These are phyloP conservation scores for Phodopus roborovskii DNA, from an alignment of 2,113 vertebrate species.

Conservation along the genomic window DNA sequence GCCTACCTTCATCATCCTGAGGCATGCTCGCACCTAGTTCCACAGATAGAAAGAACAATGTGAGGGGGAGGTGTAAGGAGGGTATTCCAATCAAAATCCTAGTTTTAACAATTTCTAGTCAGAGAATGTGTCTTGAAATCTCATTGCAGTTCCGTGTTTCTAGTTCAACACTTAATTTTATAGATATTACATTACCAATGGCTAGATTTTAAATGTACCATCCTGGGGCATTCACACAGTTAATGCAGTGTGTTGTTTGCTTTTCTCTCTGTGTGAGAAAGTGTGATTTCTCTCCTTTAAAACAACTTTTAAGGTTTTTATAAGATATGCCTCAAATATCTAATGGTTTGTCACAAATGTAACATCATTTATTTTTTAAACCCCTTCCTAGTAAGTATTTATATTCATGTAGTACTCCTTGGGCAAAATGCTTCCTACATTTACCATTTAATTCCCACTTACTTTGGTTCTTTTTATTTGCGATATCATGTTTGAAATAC, in stretches of 20 bases:
- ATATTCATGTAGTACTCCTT: neutral
- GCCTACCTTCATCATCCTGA: neutral
- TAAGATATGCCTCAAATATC: neutral
- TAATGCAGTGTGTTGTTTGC: neutral
- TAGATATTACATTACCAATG: neutral
- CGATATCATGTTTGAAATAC: conserved; percentile 7
- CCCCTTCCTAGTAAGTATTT: neutral
- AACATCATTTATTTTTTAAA: conserved; percentile 19
- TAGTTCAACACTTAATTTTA: conserved; percentile 35
- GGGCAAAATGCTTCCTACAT: conserved; percentile 9
- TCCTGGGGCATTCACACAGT: neutral
- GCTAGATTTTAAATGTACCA: neutral
- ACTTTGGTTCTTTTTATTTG: conserved; percentile 25
- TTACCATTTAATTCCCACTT: neutral
- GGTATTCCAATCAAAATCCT: neutral
- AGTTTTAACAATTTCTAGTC: conserved; percentile 46
- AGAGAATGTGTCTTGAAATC: conserved; percentile 15
- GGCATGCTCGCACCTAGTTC: too few relatives aligned
- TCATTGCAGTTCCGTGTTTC: neutral
- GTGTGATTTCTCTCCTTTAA: conserved; percentile 16
- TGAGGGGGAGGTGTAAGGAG: neutral
- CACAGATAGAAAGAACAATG: conserved; percentile 47
- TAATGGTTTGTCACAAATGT: conserved; percentile 39
- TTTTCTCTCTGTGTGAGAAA: neutral
- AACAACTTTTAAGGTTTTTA: conserved; percentile 19